Evolutionary conservation across 2,113 vertebrate genomes (phyloP).

Genomic region (Meriones unguiculatus): DNA sequence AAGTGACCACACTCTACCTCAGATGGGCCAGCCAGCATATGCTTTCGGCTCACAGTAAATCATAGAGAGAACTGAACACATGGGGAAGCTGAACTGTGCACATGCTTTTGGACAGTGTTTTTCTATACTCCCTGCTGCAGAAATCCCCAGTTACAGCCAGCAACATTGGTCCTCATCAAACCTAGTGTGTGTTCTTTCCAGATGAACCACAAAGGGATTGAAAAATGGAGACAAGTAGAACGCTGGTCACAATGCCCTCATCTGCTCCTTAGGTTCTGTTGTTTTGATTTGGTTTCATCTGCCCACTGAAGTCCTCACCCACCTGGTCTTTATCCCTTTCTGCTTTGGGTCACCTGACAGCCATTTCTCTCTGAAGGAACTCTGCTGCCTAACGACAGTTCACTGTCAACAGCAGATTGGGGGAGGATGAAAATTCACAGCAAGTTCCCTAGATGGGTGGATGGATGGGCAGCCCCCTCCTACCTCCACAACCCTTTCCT

Average conservation of each 20-base stretch:
- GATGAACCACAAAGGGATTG: neutral
- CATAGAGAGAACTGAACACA: neutral
- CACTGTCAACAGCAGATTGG: neutral
- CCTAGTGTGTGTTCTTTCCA: neutral
- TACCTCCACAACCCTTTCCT: neutral
- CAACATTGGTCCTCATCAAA: neutral
- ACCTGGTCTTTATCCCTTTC: slow-evolving; percentile 44
- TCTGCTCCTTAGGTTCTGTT: neutral
- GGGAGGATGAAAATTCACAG: neutral
- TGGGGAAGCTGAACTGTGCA: neutral
- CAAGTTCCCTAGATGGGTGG: neutral
- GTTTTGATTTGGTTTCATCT: slow-evolving; percentile 35
- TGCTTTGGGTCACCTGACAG: slow-evolving; percentile 45
- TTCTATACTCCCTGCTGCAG: neutral
- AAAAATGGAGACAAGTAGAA: neutral
- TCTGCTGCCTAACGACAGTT: neutral
- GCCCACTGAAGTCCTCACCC: neutral
- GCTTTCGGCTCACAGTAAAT: neutral
- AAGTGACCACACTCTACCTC: slow-evolving; percentile 15
- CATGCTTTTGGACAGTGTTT: neutral
- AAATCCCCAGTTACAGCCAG: slow-evolving; percentile 5
- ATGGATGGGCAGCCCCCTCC: neutral
- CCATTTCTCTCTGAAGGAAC: slow-evolving; percentile 15
- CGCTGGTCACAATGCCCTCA: neutral
- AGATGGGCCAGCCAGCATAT: neutral